Conservation (phyloP, 2,797 vertebrate species). For the Buphagus erythrorhynchus region DNA sequence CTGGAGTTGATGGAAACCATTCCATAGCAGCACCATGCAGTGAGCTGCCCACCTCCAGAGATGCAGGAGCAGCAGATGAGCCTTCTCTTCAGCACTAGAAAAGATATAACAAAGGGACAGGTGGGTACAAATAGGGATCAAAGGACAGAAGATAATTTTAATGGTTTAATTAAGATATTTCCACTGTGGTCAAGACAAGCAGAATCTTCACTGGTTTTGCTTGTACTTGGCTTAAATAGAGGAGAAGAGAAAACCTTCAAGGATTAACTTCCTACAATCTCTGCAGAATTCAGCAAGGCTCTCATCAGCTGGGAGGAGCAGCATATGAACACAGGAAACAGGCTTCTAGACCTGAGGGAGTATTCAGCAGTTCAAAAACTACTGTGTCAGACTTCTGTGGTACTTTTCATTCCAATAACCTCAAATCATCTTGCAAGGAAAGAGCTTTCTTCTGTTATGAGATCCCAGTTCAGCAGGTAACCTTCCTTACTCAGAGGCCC, state of each 20-base stretch:
- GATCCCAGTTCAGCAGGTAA: neutral
- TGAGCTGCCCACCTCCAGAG: neutral
- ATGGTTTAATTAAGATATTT: neutral
- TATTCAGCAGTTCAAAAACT: neutral
- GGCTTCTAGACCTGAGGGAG: neutral
- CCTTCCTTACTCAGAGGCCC: neutral
- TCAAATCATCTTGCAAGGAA: neutral
- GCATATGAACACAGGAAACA: neutral
- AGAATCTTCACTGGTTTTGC: neutral
- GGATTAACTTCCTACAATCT: neutral
- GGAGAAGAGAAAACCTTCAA: neutral
- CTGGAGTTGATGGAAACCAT: neutral
- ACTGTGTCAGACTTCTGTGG: neutral
- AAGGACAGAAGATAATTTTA: neutral
- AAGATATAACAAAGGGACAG: neutral
- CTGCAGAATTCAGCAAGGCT: neutral
- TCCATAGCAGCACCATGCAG: neutral
- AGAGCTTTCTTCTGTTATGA: neutral
- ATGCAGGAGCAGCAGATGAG: neutral
- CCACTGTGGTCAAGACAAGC: neutral
- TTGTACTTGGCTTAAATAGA: neutral
- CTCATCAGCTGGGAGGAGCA: neutral
- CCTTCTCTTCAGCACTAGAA: neutral
- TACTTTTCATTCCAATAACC: neutral
- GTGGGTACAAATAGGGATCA: neutral